Percentiles rank a stretch among this genome's conserved stretches.
Conservation (phyloP, 2,797 vertebrate species). For the Hafferia zeledoni region DNA sequence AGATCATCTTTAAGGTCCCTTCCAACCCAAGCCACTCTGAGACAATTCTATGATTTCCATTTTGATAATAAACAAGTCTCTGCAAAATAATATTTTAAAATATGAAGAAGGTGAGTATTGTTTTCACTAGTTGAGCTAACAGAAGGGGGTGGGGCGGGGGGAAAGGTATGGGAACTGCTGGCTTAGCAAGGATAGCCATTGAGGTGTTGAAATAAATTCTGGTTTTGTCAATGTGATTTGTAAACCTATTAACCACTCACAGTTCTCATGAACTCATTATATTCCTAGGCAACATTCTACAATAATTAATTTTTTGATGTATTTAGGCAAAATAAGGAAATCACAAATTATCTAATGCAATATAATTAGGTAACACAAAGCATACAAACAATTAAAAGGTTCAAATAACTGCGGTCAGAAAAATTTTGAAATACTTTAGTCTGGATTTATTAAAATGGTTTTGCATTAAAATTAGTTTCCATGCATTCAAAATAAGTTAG, state of each 20-base stretch:
- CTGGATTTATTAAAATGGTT: background rate
- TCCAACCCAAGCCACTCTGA: background rate
- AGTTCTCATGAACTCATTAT: constrained; percentile 44
- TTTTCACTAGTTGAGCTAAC: background rate
- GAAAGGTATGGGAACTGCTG: background rate
- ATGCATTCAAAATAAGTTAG: background rate
- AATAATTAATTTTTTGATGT: constrained; percentile 41
- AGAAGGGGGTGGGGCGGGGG: background rate
- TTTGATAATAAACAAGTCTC: background rate
- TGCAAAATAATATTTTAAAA: constrained; percentile 10
- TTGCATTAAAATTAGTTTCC: background rate
- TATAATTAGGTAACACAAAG: background rate
- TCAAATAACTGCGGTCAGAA: background rate
- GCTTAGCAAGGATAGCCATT: constrained; percentile 33
- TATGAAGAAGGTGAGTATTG: background rate
- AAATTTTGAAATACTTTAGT: background rate
- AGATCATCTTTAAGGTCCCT: background rate
- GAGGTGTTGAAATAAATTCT: constrained; percentile 44
- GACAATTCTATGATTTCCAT: background rate
- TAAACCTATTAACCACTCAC: constrained; percentile 52
- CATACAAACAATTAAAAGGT: constrained; percentile 18
- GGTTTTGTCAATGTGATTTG: background rate
- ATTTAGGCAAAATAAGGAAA: constrained; percentile 54
- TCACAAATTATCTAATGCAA: background rate
- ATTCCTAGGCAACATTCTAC: constrained; percentile 7